phyloP scores from a whole-genome alignment of 37 sponge, comb jelly and placozoan species.

The Diacarnus erythraeanus region DNA sequence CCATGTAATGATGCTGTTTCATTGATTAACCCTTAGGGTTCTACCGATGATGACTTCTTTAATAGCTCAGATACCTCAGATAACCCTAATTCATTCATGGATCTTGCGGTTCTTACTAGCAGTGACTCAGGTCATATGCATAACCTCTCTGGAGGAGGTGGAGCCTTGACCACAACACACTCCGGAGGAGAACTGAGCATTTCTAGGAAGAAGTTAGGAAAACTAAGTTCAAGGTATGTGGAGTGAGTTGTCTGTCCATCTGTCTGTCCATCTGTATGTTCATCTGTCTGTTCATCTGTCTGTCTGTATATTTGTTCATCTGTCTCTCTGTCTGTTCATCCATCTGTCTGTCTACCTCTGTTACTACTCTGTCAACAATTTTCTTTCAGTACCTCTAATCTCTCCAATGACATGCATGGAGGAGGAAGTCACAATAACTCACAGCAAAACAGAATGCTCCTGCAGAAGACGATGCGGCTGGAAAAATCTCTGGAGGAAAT shows the following conservation, averaged over 20 bases:
- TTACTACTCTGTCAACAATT: not conserved
- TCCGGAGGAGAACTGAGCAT: not conserved
- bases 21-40: constrained; percentile 8
- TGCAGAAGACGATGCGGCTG: not conserved
- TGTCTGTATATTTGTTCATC: too few relatives aligned
- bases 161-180: not conserved
- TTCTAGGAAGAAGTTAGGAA: not conserved
- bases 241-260: too few relatives aligned
- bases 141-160: not conserved
- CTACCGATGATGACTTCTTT: constrained; percentile 26
- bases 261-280: too few relatives aligned
- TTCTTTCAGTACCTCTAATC: not conserved
- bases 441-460: not conserved
- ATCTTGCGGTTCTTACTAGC: constrained; percentile 20
- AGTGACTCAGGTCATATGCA: constrained; percentile 17
- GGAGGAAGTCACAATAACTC: not conserved
- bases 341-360: too few relatives aligned
- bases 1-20: too few relatives aligned
- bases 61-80: constrained; percentile 12
- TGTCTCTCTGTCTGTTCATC: too few relatives aligned
- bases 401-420: not conserved
- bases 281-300: too few relatives aligned
- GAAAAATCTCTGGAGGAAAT: constrained; percentile 15
- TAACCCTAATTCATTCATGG: constrained; percentile 18
- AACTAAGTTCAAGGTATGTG: constrained; percentile 3